Evolutionary conservation across 1,140 invertebrate genomes (phyloP).

Genomic region (Yoshiicerus persimilis): DNA sequence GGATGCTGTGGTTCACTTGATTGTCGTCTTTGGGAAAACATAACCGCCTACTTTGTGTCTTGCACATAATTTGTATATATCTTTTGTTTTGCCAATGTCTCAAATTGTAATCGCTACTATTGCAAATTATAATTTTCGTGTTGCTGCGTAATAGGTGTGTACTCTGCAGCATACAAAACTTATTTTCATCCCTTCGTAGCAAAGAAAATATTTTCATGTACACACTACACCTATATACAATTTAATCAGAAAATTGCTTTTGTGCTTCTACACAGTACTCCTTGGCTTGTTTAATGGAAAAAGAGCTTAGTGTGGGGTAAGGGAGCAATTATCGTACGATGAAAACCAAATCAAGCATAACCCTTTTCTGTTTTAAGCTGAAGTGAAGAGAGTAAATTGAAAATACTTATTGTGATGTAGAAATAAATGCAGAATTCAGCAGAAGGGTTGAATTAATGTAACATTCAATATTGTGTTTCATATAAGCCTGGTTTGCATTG

Average conservation of each 20-base stretch:
- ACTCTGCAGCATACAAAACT: neutral
- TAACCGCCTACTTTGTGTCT: neutral
- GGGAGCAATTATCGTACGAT: neutral
- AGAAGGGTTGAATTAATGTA: neutral
- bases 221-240: no score
- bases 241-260: no score
- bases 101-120: neutral
- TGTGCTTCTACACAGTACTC: no score
- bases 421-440: neutral
- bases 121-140: neutral
- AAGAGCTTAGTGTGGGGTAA: neutral
- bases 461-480: neutral
- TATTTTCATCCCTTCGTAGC: no score
- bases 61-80: no score
- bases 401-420: neutral
- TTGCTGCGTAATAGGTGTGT: neutral
- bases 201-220: no score
- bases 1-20: conserved; percentile 15
- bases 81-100: neutral
- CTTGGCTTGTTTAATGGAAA: no score
- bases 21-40: conserved; percentile 3
- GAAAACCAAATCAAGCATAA: neutral
- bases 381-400: neutral
- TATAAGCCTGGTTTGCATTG: neutral
- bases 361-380: neutral